Percentiles rank a stretch among this genome's conserved stretches.
Conservation (phyloP, 37 sponge, comb jelly and placozoan species). For the Ephydatia muelleri region DNA sequence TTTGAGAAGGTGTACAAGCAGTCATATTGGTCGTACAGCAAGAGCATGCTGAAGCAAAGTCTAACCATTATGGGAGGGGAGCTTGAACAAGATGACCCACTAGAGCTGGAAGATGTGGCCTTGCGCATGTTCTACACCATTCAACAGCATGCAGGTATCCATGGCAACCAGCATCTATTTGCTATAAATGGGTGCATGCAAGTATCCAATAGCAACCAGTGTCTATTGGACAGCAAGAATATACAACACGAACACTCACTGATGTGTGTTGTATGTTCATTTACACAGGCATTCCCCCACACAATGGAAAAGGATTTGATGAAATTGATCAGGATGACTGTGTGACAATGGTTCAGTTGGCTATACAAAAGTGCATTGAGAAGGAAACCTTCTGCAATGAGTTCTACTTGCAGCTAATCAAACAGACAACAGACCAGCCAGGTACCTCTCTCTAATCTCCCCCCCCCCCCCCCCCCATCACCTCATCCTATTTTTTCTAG, state of each 20-base stretch:
- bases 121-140: slow-evolving; percentile 86
- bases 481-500: slow-evolving; percentile 30
- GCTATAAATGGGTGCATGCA: too few species aligned
- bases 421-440: slow-evolving; percentile 97
- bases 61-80: slow-evolving; percentile 77
- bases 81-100: slow-evolving; percentile 54
- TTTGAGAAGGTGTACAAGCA: slow-evolving; percentile 95
- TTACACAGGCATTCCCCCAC: slow-evolving; percentile 66
- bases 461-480: neutral
- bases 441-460: slow-evolving; percentile 32
- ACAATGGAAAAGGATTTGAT: slow-evolving; percentile 64
- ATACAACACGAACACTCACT: too few species aligned
- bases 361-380: slow-evolving; percentile 90
- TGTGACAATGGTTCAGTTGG: slow-evolving; percentile 80
- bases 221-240: too few species aligned
- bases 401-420: slow-evolving; percentile 92
- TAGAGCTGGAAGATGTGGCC: slow-evolving; percentile 64
- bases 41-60: slow-evolving; percentile 83
- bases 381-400: slow-evolving; percentile 94
- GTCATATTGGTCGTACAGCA: slow-evolving; percentile 92
- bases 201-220: slow-evolving; percentile 35
- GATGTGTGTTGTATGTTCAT: slow-evolving; percentile 1
- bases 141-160: slow-evolving; percentile 73
- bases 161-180: neutral
- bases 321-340: slow-evolving; percentile 71